Evolutionary conservation across 2,797 vertebrate species (phyloP), one percentile per base, ranked within the genome.

Genomic region (Poeciliopsis presidionis): DNA sequence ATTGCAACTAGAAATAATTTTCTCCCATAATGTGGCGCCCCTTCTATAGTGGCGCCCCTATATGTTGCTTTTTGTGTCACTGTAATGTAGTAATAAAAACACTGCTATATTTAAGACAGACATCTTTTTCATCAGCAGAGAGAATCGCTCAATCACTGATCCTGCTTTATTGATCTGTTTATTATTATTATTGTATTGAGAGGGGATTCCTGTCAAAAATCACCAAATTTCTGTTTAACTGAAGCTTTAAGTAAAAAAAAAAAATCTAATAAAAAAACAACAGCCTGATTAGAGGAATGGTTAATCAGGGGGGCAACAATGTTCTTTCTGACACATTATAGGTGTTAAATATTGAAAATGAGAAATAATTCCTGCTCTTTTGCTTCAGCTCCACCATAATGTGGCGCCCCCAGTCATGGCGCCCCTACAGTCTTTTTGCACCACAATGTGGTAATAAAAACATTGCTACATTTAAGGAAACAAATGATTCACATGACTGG

Each of bases 171-270:
- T 7, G 0, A 16, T n/a, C n/a, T 63, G 12, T 16, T 49, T 2
- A 45, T n/a, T n/a, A n/a, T n/a, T n/a, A n/a, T n/a, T n/a, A n/a
- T 20, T 45, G 85, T 41, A 81, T 77, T 80, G 53, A 59, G 57
- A 57, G 75, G 36, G 45, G 73, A 77, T 69, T 0, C 0, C 11
- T 81, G 80, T 74, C 25, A 30, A 33, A 47, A 57, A 45, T 25
- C 14, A 81, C 78, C 91, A 91, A 91, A 90, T 91, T 84, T 78
- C 86, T 89, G 85, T 53, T 71, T 74, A 75, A 16, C 43, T 39
- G 0, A 55, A 55, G 0, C 1, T 13, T 82, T 5, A 13, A 67
- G 49, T n/a, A 1, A 6, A 20, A 9, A 43, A 70, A 36, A 36
- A 30, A 30, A 30, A 30, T 30, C 30, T 30, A 30, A 30, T 30